Conservation (phyloP, 2,797 vertebrate species). For the Serranus cabrilla region DNA sequence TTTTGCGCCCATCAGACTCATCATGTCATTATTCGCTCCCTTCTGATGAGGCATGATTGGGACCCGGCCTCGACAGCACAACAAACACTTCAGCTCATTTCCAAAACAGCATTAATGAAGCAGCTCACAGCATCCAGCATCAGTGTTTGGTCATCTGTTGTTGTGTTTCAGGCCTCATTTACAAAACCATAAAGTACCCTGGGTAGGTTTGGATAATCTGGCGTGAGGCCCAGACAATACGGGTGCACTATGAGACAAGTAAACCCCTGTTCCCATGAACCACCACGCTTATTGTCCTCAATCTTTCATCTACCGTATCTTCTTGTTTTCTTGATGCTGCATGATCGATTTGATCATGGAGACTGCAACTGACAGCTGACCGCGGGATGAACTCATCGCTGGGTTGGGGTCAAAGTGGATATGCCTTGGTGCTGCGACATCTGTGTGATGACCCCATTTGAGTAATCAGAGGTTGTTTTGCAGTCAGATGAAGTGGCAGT, state of each 20-base stretch:
- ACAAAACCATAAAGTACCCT: slow-evolving; percentile 20
- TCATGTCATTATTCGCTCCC: slow-evolving; percentile 2
- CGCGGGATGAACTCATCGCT: slow-evolving; percentile 40
- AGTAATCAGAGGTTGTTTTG: neutral
- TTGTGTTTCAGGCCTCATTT: slow-evolving; percentile 46
- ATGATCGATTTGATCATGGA: slow-evolving; percentile 20
- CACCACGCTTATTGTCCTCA: neutral
- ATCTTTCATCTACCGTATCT: slow-evolving; percentile 8
- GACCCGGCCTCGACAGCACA: slow-evolving; percentile 12
- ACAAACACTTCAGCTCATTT: slow-evolving; percentile 27
- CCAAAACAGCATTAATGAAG: slow-evolving; percentile 43
- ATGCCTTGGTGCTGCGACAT: neutral
- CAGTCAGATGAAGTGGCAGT: neutral
- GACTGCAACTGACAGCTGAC: slow-evolving; percentile 47
- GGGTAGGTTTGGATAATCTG: slow-evolving; percentile 42
- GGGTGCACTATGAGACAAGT: slow-evolving; percentile 8
- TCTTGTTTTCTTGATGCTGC: slow-evolving; percentile 4
- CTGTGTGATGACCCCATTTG: slow-evolving; percentile 47
- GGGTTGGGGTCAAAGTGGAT: slow-evolving; percentile 29
- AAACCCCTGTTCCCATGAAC: slow-evolving; percentile 51
- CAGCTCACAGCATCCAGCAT: slow-evolving; percentile 7
- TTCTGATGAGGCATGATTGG: slow-evolving; percentile 4
- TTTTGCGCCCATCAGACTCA: slow-evolving; percentile 12
- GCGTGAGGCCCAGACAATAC: slow-evolving; percentile 29
- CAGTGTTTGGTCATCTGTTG: slow-evolving; percentile 30